Conservation (phyloP, 2,888 invertebrate species). For the Lacanobia oleracea region DNA sequence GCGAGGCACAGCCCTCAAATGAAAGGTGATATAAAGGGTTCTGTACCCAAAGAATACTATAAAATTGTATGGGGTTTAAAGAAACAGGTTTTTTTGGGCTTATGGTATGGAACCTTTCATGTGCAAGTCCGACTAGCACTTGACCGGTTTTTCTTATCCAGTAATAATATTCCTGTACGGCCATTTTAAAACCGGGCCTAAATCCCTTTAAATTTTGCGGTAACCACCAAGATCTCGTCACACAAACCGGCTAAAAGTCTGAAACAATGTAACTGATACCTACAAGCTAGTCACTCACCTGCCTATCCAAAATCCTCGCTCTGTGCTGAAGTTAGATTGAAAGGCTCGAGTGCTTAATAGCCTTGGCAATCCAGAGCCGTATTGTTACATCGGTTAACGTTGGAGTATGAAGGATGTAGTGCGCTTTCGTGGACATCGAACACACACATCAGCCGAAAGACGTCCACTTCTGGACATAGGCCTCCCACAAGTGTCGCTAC, state of each 20-base stretch:
- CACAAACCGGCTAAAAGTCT: not conserved
- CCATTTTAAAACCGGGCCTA: not conserved
- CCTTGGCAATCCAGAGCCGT: conserved; percentile 32
- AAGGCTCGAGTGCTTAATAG: conserved; percentile 46
- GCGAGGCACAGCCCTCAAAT: no score
- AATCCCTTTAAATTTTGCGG: not conserved
- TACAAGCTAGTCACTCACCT: not conserved
- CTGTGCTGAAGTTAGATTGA: conserved; percentile 36
- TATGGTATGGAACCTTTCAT: no score
- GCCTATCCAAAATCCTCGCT: conserved; percentile 21
- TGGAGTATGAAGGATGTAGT: conserved; percentile 17
- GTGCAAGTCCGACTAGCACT: no score
- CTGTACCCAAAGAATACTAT: no score
- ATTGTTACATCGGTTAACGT: conserved; percentile 14
- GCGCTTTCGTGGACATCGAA: not conserved
- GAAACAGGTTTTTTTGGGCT: no score
- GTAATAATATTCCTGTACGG: no score
- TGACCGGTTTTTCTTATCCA: no score
- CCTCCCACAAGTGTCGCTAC: no score
- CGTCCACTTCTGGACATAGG: no score
- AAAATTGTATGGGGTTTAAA: no score
- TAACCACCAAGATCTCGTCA: not conserved
- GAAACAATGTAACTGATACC: conserved; percentile 1
- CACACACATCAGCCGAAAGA: no score
- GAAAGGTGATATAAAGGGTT: no score